These are phyloP conservation scores for Tokudaia tokunoshimensis DNA, from an alignment of 2,797 vertebrate genomes.

Conservation along the genomic window DNA sequence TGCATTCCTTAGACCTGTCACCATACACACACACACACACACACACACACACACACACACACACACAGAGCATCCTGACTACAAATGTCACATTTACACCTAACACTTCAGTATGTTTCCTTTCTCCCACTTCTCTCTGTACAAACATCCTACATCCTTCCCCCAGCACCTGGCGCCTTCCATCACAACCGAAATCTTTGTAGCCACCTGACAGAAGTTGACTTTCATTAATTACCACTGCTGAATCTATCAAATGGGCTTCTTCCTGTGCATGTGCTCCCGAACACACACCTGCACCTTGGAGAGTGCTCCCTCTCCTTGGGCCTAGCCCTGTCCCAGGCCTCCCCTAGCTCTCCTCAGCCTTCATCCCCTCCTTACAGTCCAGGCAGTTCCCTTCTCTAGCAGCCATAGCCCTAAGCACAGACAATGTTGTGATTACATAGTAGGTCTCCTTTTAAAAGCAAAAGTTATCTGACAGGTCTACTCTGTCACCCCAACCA, in stretches of 20 bases:
- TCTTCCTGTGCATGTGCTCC: not conserved
- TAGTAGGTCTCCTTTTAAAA: not conserved
- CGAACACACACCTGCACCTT: rapidly evolving
- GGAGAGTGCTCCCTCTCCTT: not conserved
- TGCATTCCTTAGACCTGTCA: not conserved
- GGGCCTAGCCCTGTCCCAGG: not conserved
- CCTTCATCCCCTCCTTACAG: not conserved
- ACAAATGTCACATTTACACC: not conserved
- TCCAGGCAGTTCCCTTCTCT: not conserved
- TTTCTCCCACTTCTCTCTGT: not conserved
- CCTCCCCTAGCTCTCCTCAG: not conserved
- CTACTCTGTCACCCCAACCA: not conserved
- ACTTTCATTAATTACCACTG: not conserved
- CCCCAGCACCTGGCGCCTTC: not conserved
- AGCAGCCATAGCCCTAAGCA: not conserved
- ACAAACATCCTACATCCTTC: not conserved
- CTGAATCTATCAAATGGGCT: not conserved
- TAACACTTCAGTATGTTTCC: not conserved
- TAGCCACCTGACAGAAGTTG: not conserved
- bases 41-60: not conserved
- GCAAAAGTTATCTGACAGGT: not conserved
- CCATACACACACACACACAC: not conserved
- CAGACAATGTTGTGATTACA: not conserved
- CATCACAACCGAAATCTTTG: not conserved
- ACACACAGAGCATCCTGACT: not conserved